These are phyloP conservation scores for Anolis sagrei DNA, from an alignment of 2,113 vertebrate genomes.

Conservation along the genomic window DNA sequence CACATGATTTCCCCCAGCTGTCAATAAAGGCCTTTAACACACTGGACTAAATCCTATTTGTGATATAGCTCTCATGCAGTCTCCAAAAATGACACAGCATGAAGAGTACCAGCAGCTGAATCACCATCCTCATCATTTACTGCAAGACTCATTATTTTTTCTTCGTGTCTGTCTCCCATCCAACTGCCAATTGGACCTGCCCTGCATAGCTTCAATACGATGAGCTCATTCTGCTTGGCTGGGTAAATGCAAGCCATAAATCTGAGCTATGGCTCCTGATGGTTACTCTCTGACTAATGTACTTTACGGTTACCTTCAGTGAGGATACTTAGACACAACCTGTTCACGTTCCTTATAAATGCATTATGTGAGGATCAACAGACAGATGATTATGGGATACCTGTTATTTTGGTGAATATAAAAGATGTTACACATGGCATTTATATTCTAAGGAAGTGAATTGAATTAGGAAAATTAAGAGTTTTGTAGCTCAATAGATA, in stretches of 20 bases:
- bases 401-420: neutral
- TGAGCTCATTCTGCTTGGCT: slow-evolving; percentile 61
- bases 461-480: too few species aligned
- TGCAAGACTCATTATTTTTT: slow-evolving; percentile 46
- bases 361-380: neutral
- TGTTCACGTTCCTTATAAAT: neutral
- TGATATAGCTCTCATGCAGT: neutral
- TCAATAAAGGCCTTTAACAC: neutral
- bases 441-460: slow-evolving; percentile 19
- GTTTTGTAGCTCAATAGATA: too few species aligned
- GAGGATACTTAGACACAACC: neutral
- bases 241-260: slow-evolving; percentile 61
- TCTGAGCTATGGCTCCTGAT: slow-evolving; percentile 51
- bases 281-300: slow-evolving; percentile 10
- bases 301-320: slow-evolving; percentile 15
- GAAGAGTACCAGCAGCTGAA: slow-evolving; percentile 38
- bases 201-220: slow-evolving; percentile 58
- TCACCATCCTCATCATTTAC: slow-evolving; percentile 41
- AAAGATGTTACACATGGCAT: neutral
- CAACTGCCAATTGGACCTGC: slow-evolving; percentile 48
- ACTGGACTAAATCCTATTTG: slow-evolving; percentile 23
- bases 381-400: neutral
- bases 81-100: slow-evolving; percentile 10
- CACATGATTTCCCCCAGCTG: neutral
- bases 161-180: slow-evolving; percentile 38